Conservation (phyloP, 30 jellyfish, hydroid and myxozoan species). For the Aurelia sp. region DNA sequence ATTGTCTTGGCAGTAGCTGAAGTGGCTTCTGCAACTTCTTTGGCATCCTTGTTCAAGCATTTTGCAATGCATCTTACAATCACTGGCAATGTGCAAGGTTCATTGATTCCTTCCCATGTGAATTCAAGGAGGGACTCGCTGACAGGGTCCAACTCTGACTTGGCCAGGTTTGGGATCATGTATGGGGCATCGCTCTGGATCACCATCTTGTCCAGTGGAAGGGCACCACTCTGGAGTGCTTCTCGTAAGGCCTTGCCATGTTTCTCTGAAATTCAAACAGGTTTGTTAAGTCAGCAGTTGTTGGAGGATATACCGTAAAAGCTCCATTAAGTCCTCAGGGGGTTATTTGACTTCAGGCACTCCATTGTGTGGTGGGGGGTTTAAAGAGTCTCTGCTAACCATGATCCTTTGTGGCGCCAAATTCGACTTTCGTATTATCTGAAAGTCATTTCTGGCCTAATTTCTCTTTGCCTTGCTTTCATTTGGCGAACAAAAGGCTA, state of each 20-base stretch:
- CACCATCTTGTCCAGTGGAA: conserved; percentile 83
- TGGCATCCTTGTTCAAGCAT: conserved; percentile 84
- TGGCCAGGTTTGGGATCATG: conserved; percentile 93
- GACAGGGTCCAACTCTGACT: conserved; percentile 87
- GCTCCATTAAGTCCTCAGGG: too few relatives aligned
- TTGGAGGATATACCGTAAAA: too few relatives aligned
- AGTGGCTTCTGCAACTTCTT: conserved; percentile 85
- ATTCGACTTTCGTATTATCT: too few relatives aligned
- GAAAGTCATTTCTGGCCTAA: too few relatives aligned
- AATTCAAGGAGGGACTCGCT: conserved; percentile 85
- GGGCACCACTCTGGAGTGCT: conserved; percentile 86
- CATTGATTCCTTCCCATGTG: conserved; percentile 80
- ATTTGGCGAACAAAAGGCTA: too few relatives aligned
- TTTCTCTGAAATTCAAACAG: conserved; percentile 65
- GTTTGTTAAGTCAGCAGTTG: background rate
- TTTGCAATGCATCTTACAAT: conserved; percentile 89
- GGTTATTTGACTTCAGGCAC: too few relatives aligned
- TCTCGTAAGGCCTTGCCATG: conserved; percentile 84
- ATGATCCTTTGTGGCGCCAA: too few relatives aligned
- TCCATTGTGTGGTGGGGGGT: too few relatives aligned
- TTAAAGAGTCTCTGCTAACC: too few relatives aligned
- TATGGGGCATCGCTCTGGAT: conserved; percentile 96
- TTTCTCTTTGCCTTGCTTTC: too few relatives aligned
- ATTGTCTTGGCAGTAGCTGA: conserved; percentile 89
- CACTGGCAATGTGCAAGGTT: conserved; percentile 92